Base-by-base conservation (phyloP, 2,888 invertebrate species). In the Cetonia aurata region DNA sequence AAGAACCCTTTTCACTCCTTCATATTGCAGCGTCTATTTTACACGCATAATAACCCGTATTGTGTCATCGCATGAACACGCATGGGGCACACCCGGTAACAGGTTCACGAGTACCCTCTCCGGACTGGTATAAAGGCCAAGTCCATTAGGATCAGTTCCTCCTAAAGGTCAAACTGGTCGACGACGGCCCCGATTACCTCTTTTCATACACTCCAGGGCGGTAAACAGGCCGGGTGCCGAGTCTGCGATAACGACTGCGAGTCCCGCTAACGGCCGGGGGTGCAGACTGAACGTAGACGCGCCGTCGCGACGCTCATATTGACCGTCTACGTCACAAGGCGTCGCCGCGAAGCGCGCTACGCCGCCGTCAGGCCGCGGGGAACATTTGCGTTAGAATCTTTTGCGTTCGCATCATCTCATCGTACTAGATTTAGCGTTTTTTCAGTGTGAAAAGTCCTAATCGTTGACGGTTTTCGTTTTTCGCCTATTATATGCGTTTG, bases 261-360 rank as follows among this genome's bases (percentile, higher is more conserved):
- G 69, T 10, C 37, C 44, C 31, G 55, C n/a, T 57, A 31, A 42
- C 19, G 42, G 50, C 60, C 60, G 60, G 69, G 60, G 69, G 59
- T 42, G 59, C 69, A 60, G 60, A 57, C 48, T 19, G 57, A 68
- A 31, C 68, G 52, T 71, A 78, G 82, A 81, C 81, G 83, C 85
- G 84, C 83, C 84, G 84, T 80, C 84, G 83, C 84, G 84, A 79
- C 84, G 81, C 77, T 68, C 71, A 80, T 85, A 85, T 85, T 84
- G 85, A 85, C 78, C 83, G 83, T 74, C 81, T 80, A 84, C 84
- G 84, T 83, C 81, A 81, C 81, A 81, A 84, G 83, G 84, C 84
- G 85, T 83, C 83, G 84, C 78, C 83, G 77, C 75, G 78, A 76
- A 79, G 77, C 74, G 74, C 67, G 68, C 69, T 17, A 2, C 60